A percentile compares a stretch with the other conserved stretches of the same genome.
These are phyloP conservation scores for Nautilus pompilius DNA, from an alignment of 1,140 invertebrate species.

Conservation along the genomic window DNA sequence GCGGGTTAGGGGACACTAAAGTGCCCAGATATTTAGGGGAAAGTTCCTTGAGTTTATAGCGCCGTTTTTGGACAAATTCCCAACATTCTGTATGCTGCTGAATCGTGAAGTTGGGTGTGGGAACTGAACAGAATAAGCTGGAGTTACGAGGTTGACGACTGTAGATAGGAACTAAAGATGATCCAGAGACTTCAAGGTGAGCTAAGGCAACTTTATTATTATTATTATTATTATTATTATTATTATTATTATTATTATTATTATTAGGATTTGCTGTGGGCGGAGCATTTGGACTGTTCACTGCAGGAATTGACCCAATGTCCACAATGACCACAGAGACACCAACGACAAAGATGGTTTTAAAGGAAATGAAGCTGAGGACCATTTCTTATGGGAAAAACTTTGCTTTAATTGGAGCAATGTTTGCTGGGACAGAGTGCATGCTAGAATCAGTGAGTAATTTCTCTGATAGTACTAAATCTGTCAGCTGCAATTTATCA, in stretches of 20 bases:
- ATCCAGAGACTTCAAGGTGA: background rate
- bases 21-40: too few species aligned
- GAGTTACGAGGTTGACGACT: background rate
- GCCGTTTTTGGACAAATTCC: too few species aligned
- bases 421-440: constrained; percentile 92
- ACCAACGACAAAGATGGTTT: constrained; percentile 54
- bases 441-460: constrained; percentile 72
- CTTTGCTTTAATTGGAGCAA: constrained; percentile 89
- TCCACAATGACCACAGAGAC: constrained; percentile 68
- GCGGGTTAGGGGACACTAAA: too few species aligned
- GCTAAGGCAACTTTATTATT: background rate
- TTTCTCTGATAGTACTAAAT: too few species aligned
- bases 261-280: constrained; percentile 82
- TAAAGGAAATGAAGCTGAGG: constrained; percentile 84
- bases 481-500: too few species aligned
- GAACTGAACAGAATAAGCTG: background rate
- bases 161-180: background rate
- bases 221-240: background rate
- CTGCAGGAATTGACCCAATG: constrained; percentile 90
- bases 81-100: background rate
- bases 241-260: background rate
- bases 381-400: constrained; percentile 94
- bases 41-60: too few species aligned
- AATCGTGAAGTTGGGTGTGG: too few species aligned
- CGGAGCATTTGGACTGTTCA: constrained; percentile 89